Base-by-base conservation (phyloP, 2,113 vertebrate species). In the Cottus gobio region DNA sequence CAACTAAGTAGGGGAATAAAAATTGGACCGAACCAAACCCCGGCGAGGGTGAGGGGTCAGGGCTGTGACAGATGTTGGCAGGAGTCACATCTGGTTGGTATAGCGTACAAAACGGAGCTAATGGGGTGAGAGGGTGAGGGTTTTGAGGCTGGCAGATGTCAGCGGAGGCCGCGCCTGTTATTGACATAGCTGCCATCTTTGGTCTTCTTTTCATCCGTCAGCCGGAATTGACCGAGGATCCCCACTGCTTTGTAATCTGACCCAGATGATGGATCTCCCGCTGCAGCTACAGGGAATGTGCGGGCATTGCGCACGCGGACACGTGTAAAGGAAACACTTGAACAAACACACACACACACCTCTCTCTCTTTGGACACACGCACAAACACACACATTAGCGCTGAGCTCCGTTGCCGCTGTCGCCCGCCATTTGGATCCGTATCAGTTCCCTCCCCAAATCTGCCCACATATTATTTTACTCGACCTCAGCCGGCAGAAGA, bases 121-220 rank as follows among this genome's bases (percentile, higher is more conserved):
- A 91, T 86, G 87, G 88, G 71, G 83, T 85, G 85, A 91, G 82
- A 83, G 90, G 87, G 67, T 78, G 89, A 90, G 69, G 88, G 70
- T 88, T 34, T 67, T 7, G 85, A 86, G 77, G 82, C 82, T 88
- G 91, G 90, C 91, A 92, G 91, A 92, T 93, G 91, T 92, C 89
- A 80, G 87, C 42, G 61, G 46, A 86, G 81, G 75, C 82, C 76
- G 60, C 16, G 75, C 48, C 83, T 89, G 79, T 86, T 93, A 90
- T 93, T 92, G 91, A 92, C 92, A 92, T 90, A 92, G 87, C 89
- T 92, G 91, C 91, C 92, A 93, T 90, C 80, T 90, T 76, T 20
- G 85, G 73, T 92, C 86, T 86, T 84, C 89, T 89, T 90, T 90
- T 88, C 88, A 87, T 89, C 90, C 77, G 28, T 87, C 82, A 89